These are phyloP conservation scores for Sarcophilus harrisii DNA, from an alignment of 2,797 vertebrate genomes.

Conservation along the genomic window DNA sequence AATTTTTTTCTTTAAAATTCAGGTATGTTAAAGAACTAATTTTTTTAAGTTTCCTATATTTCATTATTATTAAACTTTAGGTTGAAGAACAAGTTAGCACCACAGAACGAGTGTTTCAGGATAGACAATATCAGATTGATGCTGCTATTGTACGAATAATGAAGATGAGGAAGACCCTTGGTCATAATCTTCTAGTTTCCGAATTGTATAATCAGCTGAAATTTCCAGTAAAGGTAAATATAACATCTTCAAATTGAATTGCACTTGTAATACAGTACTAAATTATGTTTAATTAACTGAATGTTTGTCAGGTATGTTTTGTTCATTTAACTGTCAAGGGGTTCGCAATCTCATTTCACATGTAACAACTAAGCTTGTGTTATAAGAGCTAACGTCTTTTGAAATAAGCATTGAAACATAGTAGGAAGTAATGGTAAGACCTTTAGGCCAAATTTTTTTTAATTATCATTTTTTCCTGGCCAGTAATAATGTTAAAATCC, in stretches of 20 bases:
- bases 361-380: rapidly evolving
- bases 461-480: not conserved
- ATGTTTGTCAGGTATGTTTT: rapidly evolving
- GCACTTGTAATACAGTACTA: not conserved
- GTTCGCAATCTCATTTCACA: not conserved
- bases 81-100: constrained; percentile 96
- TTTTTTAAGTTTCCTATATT: not conserved
- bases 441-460: not conserved
- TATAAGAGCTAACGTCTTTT: not conserved
- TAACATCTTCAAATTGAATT: constrained; percentile 29
- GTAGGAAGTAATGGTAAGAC: no score
- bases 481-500: not conserved
- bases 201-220: constrained; percentile 96
- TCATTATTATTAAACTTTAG: constrained; percentile 78
- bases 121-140: constrained; percentile 96
- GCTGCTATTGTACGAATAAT: constrained; percentile 96
- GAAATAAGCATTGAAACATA: not conserved
- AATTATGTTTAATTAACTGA: not conserved
- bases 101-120: constrained; percentile 95
- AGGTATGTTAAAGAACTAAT: not conserved
- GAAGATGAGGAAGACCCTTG: constrained; percentile 97
- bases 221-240: constrained; percentile 94
- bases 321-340: not conserved
- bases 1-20: not conserved
- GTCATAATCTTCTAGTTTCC: constrained; percentile 95